Conservation (phyloP, 2,113 vertebrate genomes). For the Pachycephala philippinensis region DNA sequence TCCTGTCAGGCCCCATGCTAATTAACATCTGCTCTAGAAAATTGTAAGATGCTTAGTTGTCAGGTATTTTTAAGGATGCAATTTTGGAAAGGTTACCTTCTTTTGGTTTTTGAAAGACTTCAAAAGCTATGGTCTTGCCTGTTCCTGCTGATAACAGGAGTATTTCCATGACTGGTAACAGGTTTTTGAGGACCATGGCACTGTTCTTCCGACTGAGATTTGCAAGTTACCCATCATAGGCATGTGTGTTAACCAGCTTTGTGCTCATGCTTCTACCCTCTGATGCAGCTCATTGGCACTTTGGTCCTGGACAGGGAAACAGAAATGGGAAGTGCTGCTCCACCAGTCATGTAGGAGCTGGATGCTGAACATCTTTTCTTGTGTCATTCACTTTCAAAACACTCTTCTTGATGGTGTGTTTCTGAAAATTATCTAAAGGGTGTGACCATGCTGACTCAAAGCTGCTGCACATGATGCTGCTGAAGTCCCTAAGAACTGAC, state of each 20-base stretch:
- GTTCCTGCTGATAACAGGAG: not conserved
- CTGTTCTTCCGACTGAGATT: not conserved
- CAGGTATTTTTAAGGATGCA: not conserved
- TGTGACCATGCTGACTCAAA: not conserved
- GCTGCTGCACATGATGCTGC: not conserved
- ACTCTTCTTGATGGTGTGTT: accelerated
- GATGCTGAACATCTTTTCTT: not conserved
- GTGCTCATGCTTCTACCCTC: not conserved
- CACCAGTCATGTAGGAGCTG: not conserved
- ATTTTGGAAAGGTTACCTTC: not conserved
- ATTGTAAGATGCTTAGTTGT: not conserved
- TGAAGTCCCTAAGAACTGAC: not conserved
- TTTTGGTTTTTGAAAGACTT: not conserved
- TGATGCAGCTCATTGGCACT: not conserved
- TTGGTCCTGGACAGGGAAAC: not conserved
- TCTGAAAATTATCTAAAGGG: not conserved
- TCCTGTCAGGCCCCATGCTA: not conserved
- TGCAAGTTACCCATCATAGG: not conserved
- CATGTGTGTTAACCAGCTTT: not conserved
- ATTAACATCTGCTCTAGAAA: not conserved
- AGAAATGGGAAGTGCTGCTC: not conserved
- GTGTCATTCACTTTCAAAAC: not conserved
- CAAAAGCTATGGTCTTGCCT: not conserved
- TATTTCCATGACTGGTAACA: not conserved
- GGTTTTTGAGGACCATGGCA: not conserved